These are phyloP conservation scores for Bufo bufo DNA, from an alignment of 2,113 vertebrate genomes.

Conservation along the genomic window DNA sequence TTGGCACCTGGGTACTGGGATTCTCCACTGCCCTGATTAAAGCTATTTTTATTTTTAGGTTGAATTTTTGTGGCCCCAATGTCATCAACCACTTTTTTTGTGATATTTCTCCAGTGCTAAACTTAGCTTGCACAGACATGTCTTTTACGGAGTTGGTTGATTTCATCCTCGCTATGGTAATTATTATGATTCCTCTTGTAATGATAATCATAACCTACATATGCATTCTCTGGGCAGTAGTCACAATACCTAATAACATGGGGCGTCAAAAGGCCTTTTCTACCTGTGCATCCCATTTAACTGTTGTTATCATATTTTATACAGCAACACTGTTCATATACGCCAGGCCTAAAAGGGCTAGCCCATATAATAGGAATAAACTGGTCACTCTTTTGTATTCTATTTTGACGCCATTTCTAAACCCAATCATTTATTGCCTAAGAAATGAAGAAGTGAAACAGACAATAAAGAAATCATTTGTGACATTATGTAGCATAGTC, in stretches of 20 bases:
- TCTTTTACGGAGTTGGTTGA: conserved; percentile 67
- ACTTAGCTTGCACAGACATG: conserved; percentile 70
- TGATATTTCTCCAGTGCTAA: conserved; percentile 69
- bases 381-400: conserved; percentile 63
- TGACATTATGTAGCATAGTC: not conserved
- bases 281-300: conserved; percentile 52
- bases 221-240: conserved; percentile 64
- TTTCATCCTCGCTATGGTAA: conserved; percentile 64
- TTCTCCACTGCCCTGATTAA: conserved; percentile 68
- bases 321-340: conserved; percentile 64
- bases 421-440: conserved; percentile 64
- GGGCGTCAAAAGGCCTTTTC: conserved; percentile 69
- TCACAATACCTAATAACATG: conserved; percentile 60
- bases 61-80: conserved; percentile 68
- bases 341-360: conserved; percentile 59
- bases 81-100: conserved; percentile 72
- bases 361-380: conserved; percentile 61
- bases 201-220: conserved; percentile 64
- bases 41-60: conserved; percentile 65
- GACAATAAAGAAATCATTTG: conserved; percentile 36
- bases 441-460: conserved; percentile 63
- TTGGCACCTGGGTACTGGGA: conserved; percentile 62
- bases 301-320: conserved; percentile 63
- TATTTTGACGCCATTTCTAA: conserved; percentile 61
- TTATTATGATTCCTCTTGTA: conserved; percentile 63